A percentile compares a stretch with the other conserved stretches of the same genome.
Conservation (phyloP, 92 coral and sea anemone species). For the Epizoanthus illoricatus region DNA sequence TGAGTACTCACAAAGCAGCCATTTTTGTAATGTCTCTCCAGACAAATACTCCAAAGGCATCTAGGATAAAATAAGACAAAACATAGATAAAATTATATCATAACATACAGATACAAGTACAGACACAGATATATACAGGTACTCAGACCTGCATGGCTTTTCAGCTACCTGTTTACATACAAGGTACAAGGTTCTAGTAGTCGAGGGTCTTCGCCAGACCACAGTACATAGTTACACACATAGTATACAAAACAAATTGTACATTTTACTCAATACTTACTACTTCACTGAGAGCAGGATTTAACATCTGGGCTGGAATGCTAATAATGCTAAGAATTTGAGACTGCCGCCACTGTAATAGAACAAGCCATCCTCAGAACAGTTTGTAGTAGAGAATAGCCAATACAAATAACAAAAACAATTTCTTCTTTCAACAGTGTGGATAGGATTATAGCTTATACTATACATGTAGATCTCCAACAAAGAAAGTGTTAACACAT, state of each 20-base stretch:
- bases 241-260: background rate
- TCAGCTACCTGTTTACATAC: too few relatives aligned
- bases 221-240: background rate
- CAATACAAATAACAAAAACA: background rate
- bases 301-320: conserved; percentile 59
- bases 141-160: too few relatives aligned
- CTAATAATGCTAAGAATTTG: conserved; percentile 93
- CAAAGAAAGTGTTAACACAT: too few relatives aligned
- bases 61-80: conserved; percentile 42
- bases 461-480: too few relatives aligned
- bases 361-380: background rate
- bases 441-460: background rate
- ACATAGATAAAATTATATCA: background rate
- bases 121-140: background rate
- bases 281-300: conserved; percentile 80
- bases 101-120: background rate
- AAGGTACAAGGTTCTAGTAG: too few relatives aligned
- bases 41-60: conserved; percentile 88
- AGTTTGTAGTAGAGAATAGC: background rate
- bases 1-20: conserved; percentile 86
- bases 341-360: conserved; percentile 89
- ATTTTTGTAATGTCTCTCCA: conserved; percentile 74
- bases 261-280: background rate
- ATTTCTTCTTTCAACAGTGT: background rate
- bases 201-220: too few relatives aligned